These are phyloP conservation scores for Poeciliopsis turneri DNA, from an alignment of 2,797 vertebrate species.

Conservation along the genomic window DNA sequence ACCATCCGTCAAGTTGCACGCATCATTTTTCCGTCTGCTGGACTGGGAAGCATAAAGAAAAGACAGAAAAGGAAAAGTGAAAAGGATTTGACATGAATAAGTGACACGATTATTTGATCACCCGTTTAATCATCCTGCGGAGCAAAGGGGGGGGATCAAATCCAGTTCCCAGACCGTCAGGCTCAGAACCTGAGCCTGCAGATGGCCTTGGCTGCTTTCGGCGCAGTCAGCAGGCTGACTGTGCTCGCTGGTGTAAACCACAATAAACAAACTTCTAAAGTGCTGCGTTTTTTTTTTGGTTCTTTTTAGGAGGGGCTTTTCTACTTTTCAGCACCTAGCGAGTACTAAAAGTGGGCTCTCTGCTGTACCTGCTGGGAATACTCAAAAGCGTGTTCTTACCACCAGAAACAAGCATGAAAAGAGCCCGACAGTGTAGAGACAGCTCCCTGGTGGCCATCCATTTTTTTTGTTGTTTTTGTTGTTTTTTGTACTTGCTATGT, in stretches of 20 bases:
- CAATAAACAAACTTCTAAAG: constrained; percentile 49
- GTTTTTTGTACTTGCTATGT: constrained; percentile 44
- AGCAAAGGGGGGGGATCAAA: constrained; percentile 5
- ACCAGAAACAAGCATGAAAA: constrained; percentile 54
- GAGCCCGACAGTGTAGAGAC: constrained; percentile 52
- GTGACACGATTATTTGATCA: constrained; percentile 24
- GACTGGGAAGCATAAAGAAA: constrained; percentile 17
- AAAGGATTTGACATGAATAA: constrained; percentile 8
- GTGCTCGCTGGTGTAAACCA: constrained; percentile 14
- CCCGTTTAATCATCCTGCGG: constrained; percentile 16
- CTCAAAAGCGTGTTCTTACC: constrained; percentile 49
- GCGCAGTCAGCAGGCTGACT: constrained; percentile 8
- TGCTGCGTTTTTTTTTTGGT: not conserved
- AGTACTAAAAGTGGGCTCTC: constrained; percentile 35
- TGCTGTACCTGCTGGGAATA: constrained; percentile 43
- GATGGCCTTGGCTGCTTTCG: not conserved
- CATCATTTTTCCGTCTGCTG: constrained; percentile 29
- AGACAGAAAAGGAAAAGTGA: constrained; percentile 16
- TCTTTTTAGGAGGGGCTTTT: constrained; percentile 40
- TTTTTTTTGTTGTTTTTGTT: constrained; percentile 38
- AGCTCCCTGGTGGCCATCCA: constrained; percentile 58
- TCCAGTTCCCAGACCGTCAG: not conserved
- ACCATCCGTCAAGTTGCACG: constrained; percentile 65
- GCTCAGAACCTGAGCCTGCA: not conserved
- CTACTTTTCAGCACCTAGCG: constrained; percentile 48